phyloP scores from a whole-genome alignment of 2,797 vertebrate species.

The Danio aesculapii region DNA sequence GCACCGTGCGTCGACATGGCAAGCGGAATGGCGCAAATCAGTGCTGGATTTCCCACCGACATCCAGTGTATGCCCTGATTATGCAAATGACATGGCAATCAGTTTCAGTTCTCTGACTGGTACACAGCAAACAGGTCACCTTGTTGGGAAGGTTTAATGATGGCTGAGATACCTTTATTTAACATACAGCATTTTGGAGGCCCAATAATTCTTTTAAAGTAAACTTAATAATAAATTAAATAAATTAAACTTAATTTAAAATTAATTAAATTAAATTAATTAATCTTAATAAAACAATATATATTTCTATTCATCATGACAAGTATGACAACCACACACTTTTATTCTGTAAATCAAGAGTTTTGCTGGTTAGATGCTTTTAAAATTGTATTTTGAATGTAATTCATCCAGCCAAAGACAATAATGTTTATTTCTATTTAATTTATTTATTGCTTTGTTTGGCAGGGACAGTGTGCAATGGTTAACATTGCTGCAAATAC shows the following conservation, averaged over 20 bases:
- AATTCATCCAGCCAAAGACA: too few relatives aligned
- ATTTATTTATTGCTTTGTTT: too few relatives aligned
- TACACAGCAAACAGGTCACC: slow-evolving; percentile 51
- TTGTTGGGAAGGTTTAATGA: slow-evolving; percentile 21
- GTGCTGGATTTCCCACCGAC: slow-evolving; percentile 43
- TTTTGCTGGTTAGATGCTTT: too few relatives aligned
- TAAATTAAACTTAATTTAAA: too few relatives aligned
- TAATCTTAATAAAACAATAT: too few relatives aligned
- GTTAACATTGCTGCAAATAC: too few relatives aligned
- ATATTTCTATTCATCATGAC: neutral
- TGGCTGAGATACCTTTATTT: neutral
- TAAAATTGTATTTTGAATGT: too few relatives aligned
- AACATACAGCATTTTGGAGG: neutral
- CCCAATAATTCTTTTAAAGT: neutral
- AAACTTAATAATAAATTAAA: too few relatives aligned
- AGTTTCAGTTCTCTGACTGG: slow-evolving; percentile 43
- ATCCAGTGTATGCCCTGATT: slow-evolving; percentile 53
- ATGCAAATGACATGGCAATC: slow-evolving; percentile 55
- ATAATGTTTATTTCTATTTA: too few relatives aligned
- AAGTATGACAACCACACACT: neutral
- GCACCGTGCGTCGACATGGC: slow-evolving; percentile 38
- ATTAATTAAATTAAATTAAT: too few relatives aligned
- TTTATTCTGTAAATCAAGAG: neutral
- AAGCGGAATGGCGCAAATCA: slow-evolving; percentile 27
- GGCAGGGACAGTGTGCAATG: too few relatives aligned